These are phyloP conservation scores for Malurus leucopterus DNA, from an alignment of 2,797 vertebrate genomes.

Conservation along the genomic window DNA sequence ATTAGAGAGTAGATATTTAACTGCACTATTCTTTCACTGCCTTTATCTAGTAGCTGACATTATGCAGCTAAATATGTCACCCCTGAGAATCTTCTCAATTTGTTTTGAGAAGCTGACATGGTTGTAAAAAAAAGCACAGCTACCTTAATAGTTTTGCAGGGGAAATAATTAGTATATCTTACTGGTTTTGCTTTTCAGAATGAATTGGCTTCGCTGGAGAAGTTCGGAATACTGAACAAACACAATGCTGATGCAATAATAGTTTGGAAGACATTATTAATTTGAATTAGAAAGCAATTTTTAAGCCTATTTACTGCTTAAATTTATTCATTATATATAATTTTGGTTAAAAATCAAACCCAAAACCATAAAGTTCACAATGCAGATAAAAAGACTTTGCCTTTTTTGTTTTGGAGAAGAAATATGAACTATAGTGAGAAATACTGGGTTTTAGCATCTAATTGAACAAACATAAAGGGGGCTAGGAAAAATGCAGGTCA, in stretches of 20 bases:
- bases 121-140: not conserved
- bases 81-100: not conserved
- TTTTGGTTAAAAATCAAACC: not conserved
- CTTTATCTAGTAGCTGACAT: not conserved
- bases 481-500: not conserved
- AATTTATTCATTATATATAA: not conserved
- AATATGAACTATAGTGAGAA: not conserved
- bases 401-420: not conserved
- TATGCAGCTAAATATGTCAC: conserved; percentile 9
- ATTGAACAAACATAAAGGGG: not conserved
- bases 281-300: not conserved
- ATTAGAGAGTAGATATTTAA: conserved; percentile 9
- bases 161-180: conserved; percentile 11
- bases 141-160: not conserved
- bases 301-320: not conserved
- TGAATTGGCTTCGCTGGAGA: not conserved
- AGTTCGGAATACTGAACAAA: not conserved
- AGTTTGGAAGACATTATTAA: not conserved
- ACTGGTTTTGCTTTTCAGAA: conserved; percentile 2
- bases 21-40: not conserved
- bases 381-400: not conserved
- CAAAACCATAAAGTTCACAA: not conserved
- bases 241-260: not conserved
- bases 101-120: not conserved
- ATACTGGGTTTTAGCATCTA: not conserved